phyloP scores from a whole-genome alignment of 2,888 invertebrate genomes.

The Chymomyza fuscimana region DNA sequence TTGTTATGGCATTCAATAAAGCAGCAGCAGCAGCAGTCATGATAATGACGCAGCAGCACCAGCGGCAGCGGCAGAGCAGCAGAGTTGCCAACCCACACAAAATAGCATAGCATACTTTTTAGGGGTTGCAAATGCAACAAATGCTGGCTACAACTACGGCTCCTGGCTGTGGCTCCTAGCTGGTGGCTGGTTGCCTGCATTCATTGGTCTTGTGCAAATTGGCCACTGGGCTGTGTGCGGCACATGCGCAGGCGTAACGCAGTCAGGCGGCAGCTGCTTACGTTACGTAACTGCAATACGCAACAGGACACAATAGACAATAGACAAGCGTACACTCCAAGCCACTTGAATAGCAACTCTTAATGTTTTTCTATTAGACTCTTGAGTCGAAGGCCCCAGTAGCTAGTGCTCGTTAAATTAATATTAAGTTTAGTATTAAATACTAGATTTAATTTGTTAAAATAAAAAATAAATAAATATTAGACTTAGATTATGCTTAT shows the following conservation, averaged over 20 bases:
- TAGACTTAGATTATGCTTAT: too few relatives aligned
- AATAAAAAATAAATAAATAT: too few relatives aligned
- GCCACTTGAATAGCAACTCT: too few relatives aligned
- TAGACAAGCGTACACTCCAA: background rate
- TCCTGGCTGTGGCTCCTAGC: conserved; percentile 50
- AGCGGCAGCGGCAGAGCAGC: conserved; percentile 48
- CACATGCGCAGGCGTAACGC: conserved; percentile 66
- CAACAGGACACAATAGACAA: background rate
- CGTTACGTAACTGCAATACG: conserved; percentile 56
- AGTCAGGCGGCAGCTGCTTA: background rate
- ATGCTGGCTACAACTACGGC: conserved; percentile 5
- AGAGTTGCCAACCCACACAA: conserved; percentile 30
- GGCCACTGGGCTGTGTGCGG: conserved; percentile 43
- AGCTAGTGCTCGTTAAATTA: too few relatives aligned
- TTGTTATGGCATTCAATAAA: conserved; percentile 69
- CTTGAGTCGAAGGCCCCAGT: too few relatives aligned
- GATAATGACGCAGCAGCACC: background rate
- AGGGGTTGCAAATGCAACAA: conserved; percentile 61
- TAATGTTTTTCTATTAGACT: too few relatives aligned
- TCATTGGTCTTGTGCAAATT: conserved; percentile 39
- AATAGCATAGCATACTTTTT: conserved; percentile 68
- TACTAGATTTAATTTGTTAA: too few relatives aligned
- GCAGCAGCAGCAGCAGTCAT: conserved; percentile 1
- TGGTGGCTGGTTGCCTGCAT: conserved; percentile 24
- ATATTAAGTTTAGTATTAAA: too few relatives aligned